Percentiles rank a stretch among this genome's conserved stretches.
These are phyloP conservation scores for Clupea harengus DNA, from an alignment of 2,113 vertebrate genomes.

Conservation along the genomic window DNA sequence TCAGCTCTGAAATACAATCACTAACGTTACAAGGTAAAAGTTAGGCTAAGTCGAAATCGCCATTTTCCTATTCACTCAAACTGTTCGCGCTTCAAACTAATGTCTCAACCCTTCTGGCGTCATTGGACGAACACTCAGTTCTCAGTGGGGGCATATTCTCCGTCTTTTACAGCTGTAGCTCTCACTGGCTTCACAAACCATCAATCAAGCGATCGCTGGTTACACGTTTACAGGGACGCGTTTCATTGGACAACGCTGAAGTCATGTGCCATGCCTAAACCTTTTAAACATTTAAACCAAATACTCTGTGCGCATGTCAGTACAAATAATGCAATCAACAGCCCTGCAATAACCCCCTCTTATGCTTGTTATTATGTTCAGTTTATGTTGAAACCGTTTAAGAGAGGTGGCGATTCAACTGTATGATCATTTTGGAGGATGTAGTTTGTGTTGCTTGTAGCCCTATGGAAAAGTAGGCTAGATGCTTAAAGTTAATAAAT, in stretches of 20 bases:
- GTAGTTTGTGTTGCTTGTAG: too few species aligned
- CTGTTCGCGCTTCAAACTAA: constrained; percentile 67
- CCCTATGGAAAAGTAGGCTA: too few species aligned
- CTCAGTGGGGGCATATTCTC: too few species aligned
- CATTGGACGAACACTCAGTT: background rate
- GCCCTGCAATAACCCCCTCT: too few species aligned
- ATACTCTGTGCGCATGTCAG: background rate
- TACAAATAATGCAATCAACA: too few species aligned
- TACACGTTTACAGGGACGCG: background rate
- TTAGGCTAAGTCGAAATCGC: constrained; percentile 44
- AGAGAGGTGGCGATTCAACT: too few species aligned
- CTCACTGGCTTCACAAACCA: background rate
- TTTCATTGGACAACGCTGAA: background rate
- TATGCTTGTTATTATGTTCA: too few species aligned
- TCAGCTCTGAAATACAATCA: background rate
- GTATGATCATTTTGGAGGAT: too few species aligned
- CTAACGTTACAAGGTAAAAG: background rate
- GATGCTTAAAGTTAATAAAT: too few species aligned
- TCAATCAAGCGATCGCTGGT: background rate
- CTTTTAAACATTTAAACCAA: constrained; percentile 8
- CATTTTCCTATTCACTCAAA: constrained; percentile 65
- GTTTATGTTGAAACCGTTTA: too few species aligned
- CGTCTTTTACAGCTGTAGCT: background rate
- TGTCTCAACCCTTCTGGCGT: constrained; percentile 29
- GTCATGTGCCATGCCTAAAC: background rate